Conservation (phyloP, 2,113 vertebrate species). For the Tinamus guttatus region DNA sequence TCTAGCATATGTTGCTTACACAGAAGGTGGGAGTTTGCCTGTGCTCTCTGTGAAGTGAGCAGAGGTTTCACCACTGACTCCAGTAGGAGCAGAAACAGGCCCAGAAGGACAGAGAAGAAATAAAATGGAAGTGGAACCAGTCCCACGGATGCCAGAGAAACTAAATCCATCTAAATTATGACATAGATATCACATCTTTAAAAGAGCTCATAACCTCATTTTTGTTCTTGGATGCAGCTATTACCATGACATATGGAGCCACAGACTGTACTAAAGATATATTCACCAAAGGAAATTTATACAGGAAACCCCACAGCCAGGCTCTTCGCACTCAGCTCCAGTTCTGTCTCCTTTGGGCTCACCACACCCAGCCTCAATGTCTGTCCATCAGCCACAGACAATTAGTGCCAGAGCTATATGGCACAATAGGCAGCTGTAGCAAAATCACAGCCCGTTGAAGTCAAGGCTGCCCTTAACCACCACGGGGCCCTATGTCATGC, state of each 20-base stretch:
- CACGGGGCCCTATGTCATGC: neutral
- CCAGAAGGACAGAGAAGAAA: neutral
- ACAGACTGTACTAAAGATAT: neutral
- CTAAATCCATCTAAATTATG: neutral
- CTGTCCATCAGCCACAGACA: neutral
- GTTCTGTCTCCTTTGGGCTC: neutral
- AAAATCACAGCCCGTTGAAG: neutral
- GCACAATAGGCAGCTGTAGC: constrained; percentile 14
- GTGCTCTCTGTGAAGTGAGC: neutral
- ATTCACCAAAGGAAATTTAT: neutral
- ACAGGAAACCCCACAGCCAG: neutral
- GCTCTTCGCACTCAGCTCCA: neutral
- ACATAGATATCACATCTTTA: neutral
- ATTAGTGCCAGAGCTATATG: neutral
- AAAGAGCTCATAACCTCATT: neutral
- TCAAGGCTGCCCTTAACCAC: neutral
- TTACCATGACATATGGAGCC: neutral
- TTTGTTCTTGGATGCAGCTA: neutral
- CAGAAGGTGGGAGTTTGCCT: neutral
- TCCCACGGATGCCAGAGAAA: neutral
- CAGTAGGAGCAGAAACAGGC: neutral
- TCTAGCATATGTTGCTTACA: neutral
- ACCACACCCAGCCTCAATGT: neutral
- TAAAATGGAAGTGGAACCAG: neutral
- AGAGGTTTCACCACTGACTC: neutral